These are phyloP conservation scores for Microcebus lehilahytsara DNA, from an alignment of 2,113 vertebrate species.

Conservation along the genomic window DNA sequence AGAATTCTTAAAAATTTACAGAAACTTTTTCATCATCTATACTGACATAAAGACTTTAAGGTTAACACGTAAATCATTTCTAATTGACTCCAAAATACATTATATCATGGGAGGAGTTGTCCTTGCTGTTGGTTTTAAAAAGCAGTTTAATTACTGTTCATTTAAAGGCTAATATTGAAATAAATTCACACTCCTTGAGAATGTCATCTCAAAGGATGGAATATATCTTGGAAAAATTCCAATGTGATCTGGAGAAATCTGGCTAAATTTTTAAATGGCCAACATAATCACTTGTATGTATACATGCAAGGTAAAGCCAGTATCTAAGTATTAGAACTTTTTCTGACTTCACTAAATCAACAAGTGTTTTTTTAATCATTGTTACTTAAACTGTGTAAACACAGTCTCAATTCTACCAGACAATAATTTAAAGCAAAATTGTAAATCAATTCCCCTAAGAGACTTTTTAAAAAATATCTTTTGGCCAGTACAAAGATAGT, in stretches of 20 bases:
- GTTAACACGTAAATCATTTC: conserved; percentile 36
- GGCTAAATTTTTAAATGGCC: not conserved
- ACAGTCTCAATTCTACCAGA: not conserved
- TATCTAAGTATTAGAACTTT: not conserved
- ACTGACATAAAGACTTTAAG: conserved; percentile 17
- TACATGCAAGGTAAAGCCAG: not conserved
- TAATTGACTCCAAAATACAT: conserved; percentile 3
- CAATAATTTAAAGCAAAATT: not conserved
- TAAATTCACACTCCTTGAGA: conserved; percentile 3
- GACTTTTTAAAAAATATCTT: not conserved
- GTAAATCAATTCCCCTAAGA: not conserved
- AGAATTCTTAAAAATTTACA: not conserved
- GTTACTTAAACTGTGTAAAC: conserved; percentile 26
- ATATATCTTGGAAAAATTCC: not conserved
- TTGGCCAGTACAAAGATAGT: not conserved
- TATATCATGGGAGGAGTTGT: not conserved
- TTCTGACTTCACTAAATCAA: conserved; percentile 47
- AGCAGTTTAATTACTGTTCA: conserved; percentile 6
- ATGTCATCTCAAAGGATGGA: not conserved
- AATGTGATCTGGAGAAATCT: not conserved
- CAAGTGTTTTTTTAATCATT: conserved; percentile 44
- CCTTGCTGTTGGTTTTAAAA: not conserved
- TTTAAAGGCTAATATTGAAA: conserved; percentile 37
- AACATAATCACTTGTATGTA: not conserved
- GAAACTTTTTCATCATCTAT: not conserved